A percentile compares a stretch with the other conserved stretches of the same genome.
Evolutionary conservation across 1,140 invertebrate species (phyloP).

Genomic region (Mya arenaria): DNA sequence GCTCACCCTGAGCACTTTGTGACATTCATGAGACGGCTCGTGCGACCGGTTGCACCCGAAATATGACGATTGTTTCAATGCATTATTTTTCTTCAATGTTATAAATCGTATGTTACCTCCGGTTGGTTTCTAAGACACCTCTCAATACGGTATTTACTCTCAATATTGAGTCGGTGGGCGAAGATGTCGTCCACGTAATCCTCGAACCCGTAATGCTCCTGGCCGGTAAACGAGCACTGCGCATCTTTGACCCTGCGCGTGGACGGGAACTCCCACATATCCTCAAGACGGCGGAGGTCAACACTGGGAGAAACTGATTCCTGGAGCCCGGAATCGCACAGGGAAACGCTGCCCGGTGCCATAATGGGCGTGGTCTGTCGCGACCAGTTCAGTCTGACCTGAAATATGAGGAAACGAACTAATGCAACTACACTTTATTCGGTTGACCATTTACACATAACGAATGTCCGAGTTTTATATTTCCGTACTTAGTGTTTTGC

Average conservation of each 20-base stretch:
- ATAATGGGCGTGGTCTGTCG: conserved; percentile 47
- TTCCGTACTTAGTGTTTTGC: too few relatives aligned
- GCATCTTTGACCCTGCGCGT: background rate
- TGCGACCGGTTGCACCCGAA: too few relatives aligned
- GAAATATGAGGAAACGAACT: too few relatives aligned
- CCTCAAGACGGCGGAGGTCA: conserved; percentile 60
- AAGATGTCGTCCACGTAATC: conserved; percentile 66
- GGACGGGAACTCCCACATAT: conserved; percentile 53
- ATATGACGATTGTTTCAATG: too few relatives aligned
- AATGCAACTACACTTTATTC: too few relatives aligned
- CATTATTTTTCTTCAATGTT: too few relatives aligned
- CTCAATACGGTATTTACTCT: conserved; percentile 60
- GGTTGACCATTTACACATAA: too few relatives aligned
- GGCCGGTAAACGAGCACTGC: conserved; percentile 2
- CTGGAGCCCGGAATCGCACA: conserved; percentile 61
- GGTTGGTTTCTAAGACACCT: conserved; percentile 64
- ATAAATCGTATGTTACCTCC: too few relatives aligned
- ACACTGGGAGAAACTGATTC: conserved; percentile 34
- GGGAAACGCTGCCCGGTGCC: conserved; percentile 11
- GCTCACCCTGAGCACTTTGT: too few relatives aligned
- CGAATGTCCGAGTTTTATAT: too few relatives aligned
- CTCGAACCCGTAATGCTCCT: conserved; percentile 64
- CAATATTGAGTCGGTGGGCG: conserved; percentile 61
- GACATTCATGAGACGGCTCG: background rate
- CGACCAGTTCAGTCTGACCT: too few relatives aligned